Evolutionary conservation across 2,888 invertebrate species (phyloP), one percentile per base, ranked within the genome.

Genomic region (Anthrax anthrax): DNA sequence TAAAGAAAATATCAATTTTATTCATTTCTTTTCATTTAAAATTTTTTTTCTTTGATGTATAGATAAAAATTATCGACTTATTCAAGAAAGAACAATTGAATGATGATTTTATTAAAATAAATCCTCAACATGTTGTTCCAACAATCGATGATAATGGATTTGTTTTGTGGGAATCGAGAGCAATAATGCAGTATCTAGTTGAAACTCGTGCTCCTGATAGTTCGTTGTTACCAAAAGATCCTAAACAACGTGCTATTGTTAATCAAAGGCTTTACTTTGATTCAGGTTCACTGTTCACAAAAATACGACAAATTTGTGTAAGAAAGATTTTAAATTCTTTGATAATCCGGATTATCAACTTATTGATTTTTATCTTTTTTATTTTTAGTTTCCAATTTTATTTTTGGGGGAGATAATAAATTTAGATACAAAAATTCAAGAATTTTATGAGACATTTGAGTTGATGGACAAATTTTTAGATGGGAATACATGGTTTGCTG

Each of bases 91-190:
- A 78, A 56, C 78, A 79, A 57, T 54, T 75, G 1, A 69, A 69
- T 47, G 71, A 73, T 40, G 73, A 71, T 53, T 78, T 76, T 54
- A 51, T 72, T 40, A 70, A 76, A 67, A 70, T 78, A 39, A 80
- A 80, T 61, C 79, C 79, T 6, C 80, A 80, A 57, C 80, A 81
- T 59, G 74, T 74, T 48, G 66, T 83, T 5, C 82, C 82, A 10
- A 81, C 81, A 10, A 65, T 83, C 47, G 75, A 77, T 23, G 82
- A 82, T 59, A 72, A 76, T 47, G 80, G 78, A 13, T 78, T 80
- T 57, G 60, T 72, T 14, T 51, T 82, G 42, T 81, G 80, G 78
- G 82, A 82, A 60, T 79, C 80, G 54, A 72, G 77, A 36, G 80
- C 80, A 10, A 80, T 81, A 49, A 71, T 74, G 4, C 64, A 72